Evolutionary conservation across 2,888 invertebrate genomes (phyloP), one percentile per base, ranked within the genome.

Genomic region (Caenorhabditis sp.): DNA sequence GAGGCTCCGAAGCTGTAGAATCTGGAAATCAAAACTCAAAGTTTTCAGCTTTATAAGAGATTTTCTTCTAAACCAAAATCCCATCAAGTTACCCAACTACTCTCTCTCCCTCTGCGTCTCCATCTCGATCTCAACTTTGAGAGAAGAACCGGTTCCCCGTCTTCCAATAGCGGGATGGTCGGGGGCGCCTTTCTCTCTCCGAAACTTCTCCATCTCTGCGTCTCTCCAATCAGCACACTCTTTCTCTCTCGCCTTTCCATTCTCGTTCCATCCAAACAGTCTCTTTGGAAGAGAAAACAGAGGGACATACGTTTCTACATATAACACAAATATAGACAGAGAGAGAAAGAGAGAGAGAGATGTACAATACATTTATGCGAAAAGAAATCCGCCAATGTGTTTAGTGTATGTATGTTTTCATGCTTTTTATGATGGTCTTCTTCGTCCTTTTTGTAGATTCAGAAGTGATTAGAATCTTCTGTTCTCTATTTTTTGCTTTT

Each of bases 311-410:
- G 22, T 41, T n/a, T 24, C 22, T 31, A 26, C 38, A 61, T 61
- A 41, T 61, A 41, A 10, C 38, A 35, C 31, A 35, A 35, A 35
- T 35, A 35, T 35, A n/a, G n/a, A n/a, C n/a, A n/a, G n/a, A n/a
- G n/a, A n/a, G n/a, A n/a, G n/a, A 35, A 6, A 35, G 31, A 35
- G 31, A 59, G 19, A 19, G 5, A 19, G 19, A 19, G 47, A 19
- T 47, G 47, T 61, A 61, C 61, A 61, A 61, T 61, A 61, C 61
- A 61, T 61, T 61, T 61, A 38, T 61, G 58, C 31, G 56, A 8
- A n/a, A 49, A 19, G 49, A 49, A 19, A 49, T 49, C 44, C 44
- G 8, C 44, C 44, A 44, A n/a, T n/a, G n/a, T n/a, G n/a, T n/a
- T n/a, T n/a, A n/a, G n/a, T 35, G 31, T 35, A 35, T 35, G 31